Base-by-base conservation (phyloP, 2,113 vertebrate genomes). In the Scomber scombrus region DNA sequence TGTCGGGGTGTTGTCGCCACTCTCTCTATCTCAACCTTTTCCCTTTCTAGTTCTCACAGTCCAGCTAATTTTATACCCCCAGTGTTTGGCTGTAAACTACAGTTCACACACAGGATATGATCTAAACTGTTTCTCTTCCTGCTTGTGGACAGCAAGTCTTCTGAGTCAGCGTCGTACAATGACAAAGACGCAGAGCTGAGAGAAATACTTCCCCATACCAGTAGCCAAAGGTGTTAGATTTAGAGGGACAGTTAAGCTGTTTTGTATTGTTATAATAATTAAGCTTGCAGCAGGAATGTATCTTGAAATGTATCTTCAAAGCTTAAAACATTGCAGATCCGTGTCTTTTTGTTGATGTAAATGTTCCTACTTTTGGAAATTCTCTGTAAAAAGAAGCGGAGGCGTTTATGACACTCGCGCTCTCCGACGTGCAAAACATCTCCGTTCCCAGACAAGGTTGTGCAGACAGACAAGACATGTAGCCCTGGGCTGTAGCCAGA, bases 21-120 rank as follows among this genome's bases (percentile, higher is more conserved):
- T 1, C 61, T 21, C 34, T 68, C n/a, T 26, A 2, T 61, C 58
- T 19, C 47, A 5, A 13, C 4, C 19, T n/a, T 49, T 50, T 67
- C 6, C 74, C 21, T 72, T 11, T 74, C 50, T 50, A 57, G 71
- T 78, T 92, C 89, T 91, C 85, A 91, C 58, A 84, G 82, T 77
- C 76, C 43, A 40, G 80, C 88, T 88, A 84, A 86, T 85, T 92
- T 87, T 89, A 85, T 73, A 86, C 40, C 16, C 64, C 46, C 60
- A 18, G 19, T 50, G 19, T 85, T 78, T 70, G 62, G 47, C 72
- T 83, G 69, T 72, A 78, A 70, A 86, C 72, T 68, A 52, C 61
- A 58, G 76, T 23, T 84, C 73, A 71, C 80, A 82, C 80, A 90
- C 88, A 94, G 94, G 94, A 93, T 89, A 50, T 92, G 88, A 94